Evolutionary conservation across 2,888 invertebrate species (phyloP), one percentile per base, ranked within the genome.

Genomic region (Prionchulus punctatus): DNA sequence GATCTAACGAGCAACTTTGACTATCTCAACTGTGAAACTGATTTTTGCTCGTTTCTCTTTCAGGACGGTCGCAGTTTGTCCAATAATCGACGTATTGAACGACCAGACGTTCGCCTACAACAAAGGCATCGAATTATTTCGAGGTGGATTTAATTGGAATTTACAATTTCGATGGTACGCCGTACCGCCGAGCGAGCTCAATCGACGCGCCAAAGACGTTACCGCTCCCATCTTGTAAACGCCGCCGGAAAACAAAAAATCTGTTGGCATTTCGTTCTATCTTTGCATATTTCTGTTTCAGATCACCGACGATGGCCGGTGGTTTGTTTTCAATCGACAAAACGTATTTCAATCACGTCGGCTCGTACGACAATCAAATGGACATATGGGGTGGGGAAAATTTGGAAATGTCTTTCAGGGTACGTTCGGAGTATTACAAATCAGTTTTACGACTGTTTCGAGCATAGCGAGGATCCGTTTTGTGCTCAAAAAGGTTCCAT

Each of bases 331-430:
- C 88, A 0, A 88, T 91, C 60, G 81, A 86, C 62, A 81, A 81
- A 63, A 79, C 82, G 53, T 85, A 86, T 63, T 92, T 92, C 69
- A 87, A 85, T 75, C 81, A 87, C 61, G 74, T 88, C 21, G 92
- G 91, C 0, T 73, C 78, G 1, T 81, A 81, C 66, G 81, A 81
- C 68, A 75, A 76, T 27, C 75, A 77, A 28, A 80, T 81, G 80
- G 80, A 82, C 64, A 89, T 94, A 59, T 98, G 96, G 96, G 96
- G 98, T 2, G 96, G 91, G 0, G 96, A 98, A 73, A 98, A 98
- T 73, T 78, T 98, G 36, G 96, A 98, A 74, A 79, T 98, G 71
- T 94, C 94, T 0, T 92, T 96, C 74, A 80, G 94, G 62, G 86
- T 80, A 65, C 67, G 72, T 66, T 25, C 7, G 23, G 18, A 18